Evolutionary conservation across 2,113 vertebrate genomes (phyloP).

Genomic region (Jacana jacana): DNA sequence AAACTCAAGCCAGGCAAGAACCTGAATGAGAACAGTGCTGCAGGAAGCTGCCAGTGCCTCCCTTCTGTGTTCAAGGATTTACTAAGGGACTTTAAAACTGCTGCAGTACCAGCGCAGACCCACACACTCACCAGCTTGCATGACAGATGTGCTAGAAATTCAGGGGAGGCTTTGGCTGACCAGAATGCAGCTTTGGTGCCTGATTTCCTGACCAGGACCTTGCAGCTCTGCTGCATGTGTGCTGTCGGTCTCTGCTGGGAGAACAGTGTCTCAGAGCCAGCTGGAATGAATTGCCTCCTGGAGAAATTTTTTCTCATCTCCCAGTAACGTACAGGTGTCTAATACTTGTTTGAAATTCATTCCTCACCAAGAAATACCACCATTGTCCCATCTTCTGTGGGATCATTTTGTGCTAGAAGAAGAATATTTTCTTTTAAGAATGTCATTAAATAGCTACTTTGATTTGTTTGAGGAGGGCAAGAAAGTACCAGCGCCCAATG

Average conservation of each 20-base stretch:
- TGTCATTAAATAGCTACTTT: neutral
- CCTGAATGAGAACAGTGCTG: fast-evolving
- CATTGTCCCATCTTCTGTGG: neutral
- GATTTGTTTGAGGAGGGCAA: neutral
- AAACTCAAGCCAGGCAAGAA: neutral
- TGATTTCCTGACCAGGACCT: neutral
- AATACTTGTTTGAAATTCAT: neutral
- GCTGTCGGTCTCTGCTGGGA: neutral
- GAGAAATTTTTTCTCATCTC: neutral
- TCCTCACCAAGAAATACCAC: neutral
- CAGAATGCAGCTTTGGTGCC: neutral
- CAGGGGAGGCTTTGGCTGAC: neutral
- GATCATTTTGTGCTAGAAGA: neutral
- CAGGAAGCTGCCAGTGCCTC: neutral
- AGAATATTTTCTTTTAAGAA: neutral
- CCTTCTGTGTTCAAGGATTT: neutral
- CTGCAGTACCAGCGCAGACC: neutral
- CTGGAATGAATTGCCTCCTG: neutral
- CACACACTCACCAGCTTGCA: fast-evolving
- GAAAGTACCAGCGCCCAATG: neutral
- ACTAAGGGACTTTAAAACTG: neutral
- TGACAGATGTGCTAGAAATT: neutral
- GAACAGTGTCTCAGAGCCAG: neutral
- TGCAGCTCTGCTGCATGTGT: neutral
- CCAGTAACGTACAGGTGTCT: neutral